These are phyloP conservation scores for Thamnophis elegans DNA, from an alignment of 2,797 vertebrate species.

Conservation along the genomic window DNA sequence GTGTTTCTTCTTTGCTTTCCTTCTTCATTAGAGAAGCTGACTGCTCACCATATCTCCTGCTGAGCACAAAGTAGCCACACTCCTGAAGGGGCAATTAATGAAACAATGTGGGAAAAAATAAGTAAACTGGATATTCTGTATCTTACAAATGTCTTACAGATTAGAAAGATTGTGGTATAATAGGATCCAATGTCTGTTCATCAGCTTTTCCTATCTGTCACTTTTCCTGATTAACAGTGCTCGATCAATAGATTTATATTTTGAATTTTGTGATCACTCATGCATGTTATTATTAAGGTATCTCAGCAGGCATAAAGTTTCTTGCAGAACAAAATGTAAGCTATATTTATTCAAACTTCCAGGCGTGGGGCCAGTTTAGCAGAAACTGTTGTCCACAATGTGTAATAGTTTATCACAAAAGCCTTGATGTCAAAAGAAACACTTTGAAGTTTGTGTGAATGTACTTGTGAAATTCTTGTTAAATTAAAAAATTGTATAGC, in stretches of 20 bases:
- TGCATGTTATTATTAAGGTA: neutral
- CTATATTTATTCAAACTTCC: neutral
- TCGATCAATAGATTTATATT: neutral
- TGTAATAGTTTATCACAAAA: neutral
- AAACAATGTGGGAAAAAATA: neutral
- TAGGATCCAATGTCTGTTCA: neutral
- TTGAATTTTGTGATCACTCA: neutral
- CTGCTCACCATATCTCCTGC: neutral
- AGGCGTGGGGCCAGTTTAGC: neutral
- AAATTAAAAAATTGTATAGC: neutral
- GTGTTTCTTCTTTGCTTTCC: neutral
- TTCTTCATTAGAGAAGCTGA: neutral
- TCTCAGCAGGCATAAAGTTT: neutral
- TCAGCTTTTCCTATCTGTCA: neutral
- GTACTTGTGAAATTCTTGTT: neutral
- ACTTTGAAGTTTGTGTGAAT: neutral
- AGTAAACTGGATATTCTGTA: neutral
- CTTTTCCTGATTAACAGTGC: neutral
- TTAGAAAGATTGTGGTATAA: neutral
- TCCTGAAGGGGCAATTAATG: neutral
- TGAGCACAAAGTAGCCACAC: neutral
- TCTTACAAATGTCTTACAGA: neutral
- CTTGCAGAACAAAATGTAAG: neutral
- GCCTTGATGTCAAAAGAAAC: neutral
- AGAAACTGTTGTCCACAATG: neutral